Percentiles rank a stretch among this genome's conserved stretches.
phyloP scores from a whole-genome alignment of 1,140 invertebrate species.

The Drosophila mojavensis region DNA sequence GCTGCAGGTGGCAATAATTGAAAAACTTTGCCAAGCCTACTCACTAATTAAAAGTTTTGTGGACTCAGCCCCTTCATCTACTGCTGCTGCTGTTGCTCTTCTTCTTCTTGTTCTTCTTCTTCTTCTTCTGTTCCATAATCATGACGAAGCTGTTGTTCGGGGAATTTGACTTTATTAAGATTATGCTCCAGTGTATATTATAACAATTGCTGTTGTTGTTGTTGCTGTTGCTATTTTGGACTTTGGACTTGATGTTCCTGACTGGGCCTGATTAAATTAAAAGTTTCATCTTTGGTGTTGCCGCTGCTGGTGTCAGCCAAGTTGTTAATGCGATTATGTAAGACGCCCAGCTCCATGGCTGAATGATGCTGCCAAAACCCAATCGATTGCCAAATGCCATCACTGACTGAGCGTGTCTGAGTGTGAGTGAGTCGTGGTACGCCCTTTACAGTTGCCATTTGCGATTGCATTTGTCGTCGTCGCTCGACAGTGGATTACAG shows the following conservation, averaged over 20 bases:
- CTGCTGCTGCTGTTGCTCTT: slow-evolving; percentile 9
- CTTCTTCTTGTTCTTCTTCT: background rate
- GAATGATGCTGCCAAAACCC: slow-evolving; percentile 48
- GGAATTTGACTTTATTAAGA: slow-evolving; percentile 65
- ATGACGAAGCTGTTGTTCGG: slow-evolving; percentile 42
- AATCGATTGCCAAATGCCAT: slow-evolving; percentile 47
- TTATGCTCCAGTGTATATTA: slow-evolving; percentile 13
- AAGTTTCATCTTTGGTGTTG: slow-evolving; percentile 48
- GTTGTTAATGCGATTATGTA: slow-evolving; percentile 67
- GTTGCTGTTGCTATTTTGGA: background rate
- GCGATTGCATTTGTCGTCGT: slow-evolving; percentile 43
- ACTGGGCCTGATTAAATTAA: slow-evolving; percentile 73
- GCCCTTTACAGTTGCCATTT: slow-evolving; percentile 33
- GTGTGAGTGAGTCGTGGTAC: background rate
- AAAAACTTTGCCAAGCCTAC: slow-evolving; percentile 73
- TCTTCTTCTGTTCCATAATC: slow-evolving; percentile 44
- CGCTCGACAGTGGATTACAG: slow-evolving; percentile 60
- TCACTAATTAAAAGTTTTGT: slow-evolving; percentile 74
- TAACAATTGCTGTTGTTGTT: slow-evolving; percentile 1
- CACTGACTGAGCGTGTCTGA: background rate
- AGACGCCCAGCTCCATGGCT: background rate
- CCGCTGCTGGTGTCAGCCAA: slow-evolving; percentile 43
- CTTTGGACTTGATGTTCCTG: slow-evolving; percentile 43
- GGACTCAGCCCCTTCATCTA: background rate
- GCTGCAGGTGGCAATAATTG: slow-evolving; percentile 79